These are phyloP conservation scores for Caenorhabditis macrosperma DNA, from an alignment of 2,888 invertebrate species.

Conservation along the genomic window DNA sequence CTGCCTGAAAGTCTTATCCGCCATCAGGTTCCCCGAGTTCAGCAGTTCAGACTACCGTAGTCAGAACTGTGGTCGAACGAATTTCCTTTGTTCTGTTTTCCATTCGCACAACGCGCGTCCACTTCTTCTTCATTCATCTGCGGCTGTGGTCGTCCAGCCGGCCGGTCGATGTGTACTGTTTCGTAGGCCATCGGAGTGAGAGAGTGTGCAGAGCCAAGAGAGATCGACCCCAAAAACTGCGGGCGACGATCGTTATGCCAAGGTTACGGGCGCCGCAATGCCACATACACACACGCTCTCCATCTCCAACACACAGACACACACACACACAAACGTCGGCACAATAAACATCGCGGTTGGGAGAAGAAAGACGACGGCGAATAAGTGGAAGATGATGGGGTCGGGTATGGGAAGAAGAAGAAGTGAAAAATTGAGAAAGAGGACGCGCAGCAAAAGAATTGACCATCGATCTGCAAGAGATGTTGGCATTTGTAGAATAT, in stretches of 20 bases:
- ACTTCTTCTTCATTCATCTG: background rate
- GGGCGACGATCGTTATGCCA: conserved; percentile 52
- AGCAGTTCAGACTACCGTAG: no score
- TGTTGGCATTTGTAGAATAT: no score
- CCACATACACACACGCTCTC: conserved; percentile 17
- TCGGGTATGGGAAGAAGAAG: conserved; percentile 17
- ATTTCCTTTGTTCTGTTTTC: background rate
- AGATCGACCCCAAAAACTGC: conserved; percentile 46
- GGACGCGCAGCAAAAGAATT: background rate
- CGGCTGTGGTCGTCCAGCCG: conserved; percentile 5
- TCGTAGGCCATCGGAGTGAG: background rate
- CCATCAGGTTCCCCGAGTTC: no score
- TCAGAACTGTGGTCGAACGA: background rate
- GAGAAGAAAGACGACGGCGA: conserved; percentile 5
- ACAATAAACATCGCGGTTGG: conserved; percentile 45
- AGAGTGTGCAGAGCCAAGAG: conserved; percentile 27
- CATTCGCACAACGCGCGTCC: background rate
- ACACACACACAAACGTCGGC: conserved; percentile 26
- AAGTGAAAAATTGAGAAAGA: conserved; percentile 7
- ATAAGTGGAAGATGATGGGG: conserved; percentile 29
- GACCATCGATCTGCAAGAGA: background rate
- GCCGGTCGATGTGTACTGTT: conserved; percentile 28
- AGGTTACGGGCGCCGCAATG: conserved; percentile 53
- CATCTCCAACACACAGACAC: background rate
- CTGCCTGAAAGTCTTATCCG: no score